Percentiles rank a stretch among this genome's conserved stretches.
These are phyloP conservation scores for Dinothrombium tinctorium DNA, from an alignment of 1,140 invertebrate genomes.

Conservation along the genomic window DNA sequence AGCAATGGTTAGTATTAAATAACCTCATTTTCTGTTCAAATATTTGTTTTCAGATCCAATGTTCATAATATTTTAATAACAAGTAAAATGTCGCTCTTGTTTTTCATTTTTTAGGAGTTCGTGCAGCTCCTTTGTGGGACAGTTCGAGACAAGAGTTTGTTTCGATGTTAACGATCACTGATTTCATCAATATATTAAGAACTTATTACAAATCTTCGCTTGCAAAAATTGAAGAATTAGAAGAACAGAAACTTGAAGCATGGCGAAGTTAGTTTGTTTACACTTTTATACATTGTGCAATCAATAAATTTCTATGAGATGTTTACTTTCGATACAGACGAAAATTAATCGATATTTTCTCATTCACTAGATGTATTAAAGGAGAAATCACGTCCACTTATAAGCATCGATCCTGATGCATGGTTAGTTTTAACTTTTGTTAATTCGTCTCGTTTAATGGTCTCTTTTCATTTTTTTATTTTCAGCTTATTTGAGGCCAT, in stretches of 20 bases:
- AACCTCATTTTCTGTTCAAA: slow-evolving; percentile 7
- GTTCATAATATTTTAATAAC: neutral
- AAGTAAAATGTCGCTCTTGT: neutral
- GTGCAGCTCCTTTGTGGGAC: slow-evolving; percentile 94
- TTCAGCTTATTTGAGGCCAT: slow-evolving; percentile 63
- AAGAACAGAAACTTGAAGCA: slow-evolving; percentile 87
- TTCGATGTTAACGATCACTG: slow-evolving; percentile 92
- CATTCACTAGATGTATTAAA: slow-evolving; percentile 43
- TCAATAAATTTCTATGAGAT: neutral
- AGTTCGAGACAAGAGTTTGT: slow-evolving; percentile 62
- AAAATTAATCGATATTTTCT: slow-evolving; percentile 5
- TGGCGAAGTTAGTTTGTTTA: slow-evolving; percentile 36
- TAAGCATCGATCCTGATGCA: slow-evolving; percentile 63
- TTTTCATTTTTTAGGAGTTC: slow-evolving; percentile 36
- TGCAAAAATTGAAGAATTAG: slow-evolving; percentile 74
- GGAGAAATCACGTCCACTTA: slow-evolving; percentile 46
- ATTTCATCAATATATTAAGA: slow-evolving; percentile 95
- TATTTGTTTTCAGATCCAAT: neutral
- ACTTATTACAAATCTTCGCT: slow-evolving; percentile 75
- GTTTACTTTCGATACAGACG: neutral
- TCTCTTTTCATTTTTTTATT: slow-evolving; percentile 2
- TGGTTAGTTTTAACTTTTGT: slow-evolving; percentile 12
- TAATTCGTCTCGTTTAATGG: neutral
- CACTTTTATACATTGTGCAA: slow-evolving; percentile 20
- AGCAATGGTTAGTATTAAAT: slow-evolving; percentile 67